Conservation (phyloP, 2,888 invertebrate genomes). For the Clivina fossor region DNA sequence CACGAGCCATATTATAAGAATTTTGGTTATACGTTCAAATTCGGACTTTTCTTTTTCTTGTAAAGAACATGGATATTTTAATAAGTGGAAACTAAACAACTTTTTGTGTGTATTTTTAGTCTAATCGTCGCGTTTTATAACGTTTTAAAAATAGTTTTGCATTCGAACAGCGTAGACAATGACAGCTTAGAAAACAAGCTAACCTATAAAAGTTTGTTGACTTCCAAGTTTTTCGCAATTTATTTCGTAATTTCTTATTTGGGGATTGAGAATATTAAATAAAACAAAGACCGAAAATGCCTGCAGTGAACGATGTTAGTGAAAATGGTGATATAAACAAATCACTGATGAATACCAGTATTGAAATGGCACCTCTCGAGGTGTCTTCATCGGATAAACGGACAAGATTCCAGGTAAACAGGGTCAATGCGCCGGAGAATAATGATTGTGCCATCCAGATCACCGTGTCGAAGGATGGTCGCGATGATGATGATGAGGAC, state of each 20-base stretch:
- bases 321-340: constrained; percentile 31
- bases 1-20: no score
- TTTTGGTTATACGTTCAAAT: no score
- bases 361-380: constrained; percentile 45
- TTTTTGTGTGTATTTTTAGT: no score
- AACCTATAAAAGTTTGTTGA: neutral
- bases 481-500: constrained; percentile 45
- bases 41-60: no score
- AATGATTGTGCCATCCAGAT: constrained; percentile 36
- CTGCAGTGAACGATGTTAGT: constrained; percentile 37
- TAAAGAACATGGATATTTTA: no score
- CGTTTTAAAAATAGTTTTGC: no score
- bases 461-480: constrained; percentile 40
- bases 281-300: constrained; percentile 31
- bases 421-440: constrained; percentile 56
- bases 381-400: constrained; percentile 48
- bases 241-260: neutral
- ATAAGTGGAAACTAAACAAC: no score
- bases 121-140: no score
- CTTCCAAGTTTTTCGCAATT: neutral
- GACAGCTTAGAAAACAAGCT: constrained; percentile 3
- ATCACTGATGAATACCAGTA: constrained; percentile 27
- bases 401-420: constrained; percentile 64
- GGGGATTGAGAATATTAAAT: neutral
- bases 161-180: neutral